These are phyloP conservation scores for Micronycteris hirsuta DNA, from an alignment of 2,113 vertebrate genomes.

Conservation along the genomic window DNA sequence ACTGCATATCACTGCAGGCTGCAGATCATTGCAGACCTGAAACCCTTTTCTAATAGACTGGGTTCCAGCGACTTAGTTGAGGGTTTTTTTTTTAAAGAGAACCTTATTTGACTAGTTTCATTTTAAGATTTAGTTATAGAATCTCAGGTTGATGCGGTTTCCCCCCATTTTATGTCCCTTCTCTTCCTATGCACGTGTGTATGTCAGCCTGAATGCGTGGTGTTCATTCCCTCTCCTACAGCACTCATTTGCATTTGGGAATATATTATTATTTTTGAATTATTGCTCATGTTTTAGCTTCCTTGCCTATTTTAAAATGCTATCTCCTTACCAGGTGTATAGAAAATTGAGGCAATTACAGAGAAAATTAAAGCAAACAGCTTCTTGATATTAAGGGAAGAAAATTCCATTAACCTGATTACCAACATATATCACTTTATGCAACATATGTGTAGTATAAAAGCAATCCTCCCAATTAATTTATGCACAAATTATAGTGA, in stretches of 20 bases:
- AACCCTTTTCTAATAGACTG: background rate
- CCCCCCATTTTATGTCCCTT: background rate
- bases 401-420: constrained; percentile 56
- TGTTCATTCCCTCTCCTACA: background rate
- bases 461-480: constrained; percentile 6
- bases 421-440: constrained; percentile 28
- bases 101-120: background rate
- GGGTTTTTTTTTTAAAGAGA: background rate
- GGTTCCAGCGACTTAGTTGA: background rate
- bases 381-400: constrained; percentile 53
- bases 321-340: constrained; percentile 47
- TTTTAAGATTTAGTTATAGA: background rate
- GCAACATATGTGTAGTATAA: background rate
- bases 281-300: background rate
- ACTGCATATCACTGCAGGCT: background rate
- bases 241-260: background rate
- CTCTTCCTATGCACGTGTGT: accelerated
- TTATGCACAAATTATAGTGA: constrained; percentile 17
- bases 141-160: background rate
- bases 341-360: constrained; percentile 64
- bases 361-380: constrained; percentile 66
- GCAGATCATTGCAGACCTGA: background rate
- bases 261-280: constrained; percentile 32
- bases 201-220: background rate
- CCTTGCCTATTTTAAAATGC: constrained; percentile 40